Evolutionary conservation across 2,113 vertebrate species (phyloP).

Genomic region (Gorsachius goisagi): DNA sequence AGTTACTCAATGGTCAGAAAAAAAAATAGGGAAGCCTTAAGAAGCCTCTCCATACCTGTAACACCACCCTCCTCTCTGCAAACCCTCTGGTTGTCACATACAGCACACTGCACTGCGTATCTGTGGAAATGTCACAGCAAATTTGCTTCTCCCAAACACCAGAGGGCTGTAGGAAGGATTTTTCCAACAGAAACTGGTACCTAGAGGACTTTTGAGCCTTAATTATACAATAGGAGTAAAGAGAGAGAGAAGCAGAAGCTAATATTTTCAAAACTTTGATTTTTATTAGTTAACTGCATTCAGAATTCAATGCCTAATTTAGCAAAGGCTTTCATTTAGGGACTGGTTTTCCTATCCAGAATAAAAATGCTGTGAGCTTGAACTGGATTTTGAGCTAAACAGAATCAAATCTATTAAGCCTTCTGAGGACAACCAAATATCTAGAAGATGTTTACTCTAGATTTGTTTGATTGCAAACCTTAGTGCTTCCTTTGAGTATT

Average conservation of each 20-base stretch:
- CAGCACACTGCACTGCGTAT: background rate
- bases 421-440: background rate
- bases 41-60: background rate
- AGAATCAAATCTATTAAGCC: background rate
- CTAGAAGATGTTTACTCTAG: background rate
- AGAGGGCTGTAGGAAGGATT: background rate
- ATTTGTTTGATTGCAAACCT: background rate
- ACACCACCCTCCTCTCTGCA: background rate
- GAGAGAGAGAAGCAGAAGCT: background rate
- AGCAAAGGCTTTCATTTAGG: background rate
- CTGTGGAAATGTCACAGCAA: background rate
- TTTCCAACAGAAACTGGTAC: background rate
- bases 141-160: background rate
- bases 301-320: background rate
- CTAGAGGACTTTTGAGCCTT: background rate
- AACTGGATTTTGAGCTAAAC: background rate
- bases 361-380: background rate
- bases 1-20: background rate
- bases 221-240: background rate
- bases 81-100: background rate
- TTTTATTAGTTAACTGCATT: background rate
- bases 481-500: background rate
- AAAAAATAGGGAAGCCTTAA: background rate
- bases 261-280: background rate
- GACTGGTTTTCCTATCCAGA: background rate